Percentiles rank a stretch among this genome's conserved stretches.
Evolutionary conservation across 2,888 invertebrate genomes (phyloP).

Genomic region (Laothoe populi): DNA sequence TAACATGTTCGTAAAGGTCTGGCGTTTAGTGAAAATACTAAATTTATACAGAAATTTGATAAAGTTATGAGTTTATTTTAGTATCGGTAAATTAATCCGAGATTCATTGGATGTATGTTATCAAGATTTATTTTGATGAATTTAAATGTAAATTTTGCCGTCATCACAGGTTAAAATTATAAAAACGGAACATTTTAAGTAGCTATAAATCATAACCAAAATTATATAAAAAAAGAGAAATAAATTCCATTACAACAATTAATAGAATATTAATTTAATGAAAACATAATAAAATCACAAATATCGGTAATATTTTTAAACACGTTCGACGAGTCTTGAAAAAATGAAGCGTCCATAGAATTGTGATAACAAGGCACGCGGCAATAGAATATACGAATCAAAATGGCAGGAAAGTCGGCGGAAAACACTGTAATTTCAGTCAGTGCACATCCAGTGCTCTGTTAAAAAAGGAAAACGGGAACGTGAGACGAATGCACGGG

Average conservation of each 20-base stretch:
- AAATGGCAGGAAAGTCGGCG: constrained; percentile 63
- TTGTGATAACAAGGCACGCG: constrained; percentile 38
- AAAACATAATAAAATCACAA: neutral
- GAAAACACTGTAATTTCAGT: constrained; percentile 81
- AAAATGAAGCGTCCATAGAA: constrained; percentile 24
- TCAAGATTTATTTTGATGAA: too few species aligned
- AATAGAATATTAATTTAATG: too few species aligned
- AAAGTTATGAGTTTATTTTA: neutral
- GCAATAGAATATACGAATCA: constrained; percentile 71
- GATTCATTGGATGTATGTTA: neutral
- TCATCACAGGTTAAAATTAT: too few species aligned
- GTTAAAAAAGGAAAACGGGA: constrained; percentile 65
- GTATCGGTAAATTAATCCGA: neutral
- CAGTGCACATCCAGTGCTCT: constrained; percentile 68
- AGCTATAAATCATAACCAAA: too few species aligned
- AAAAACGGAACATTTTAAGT: too few species aligned
- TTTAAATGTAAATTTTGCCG: too few species aligned
- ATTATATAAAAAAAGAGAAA: too few species aligned
- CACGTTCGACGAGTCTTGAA: neutral
- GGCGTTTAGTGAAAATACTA: neutral
- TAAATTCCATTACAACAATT: too few species aligned
- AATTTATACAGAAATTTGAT: constrained; percentile 5
- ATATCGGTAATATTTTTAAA: neutral
- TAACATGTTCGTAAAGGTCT: constrained; percentile 17
- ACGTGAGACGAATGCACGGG: constrained; percentile 68